These are phyloP conservation scores for Anoncus sp. DNA, from an alignment of 2,888 invertebrate genomes.

Conservation along the genomic window DNA sequence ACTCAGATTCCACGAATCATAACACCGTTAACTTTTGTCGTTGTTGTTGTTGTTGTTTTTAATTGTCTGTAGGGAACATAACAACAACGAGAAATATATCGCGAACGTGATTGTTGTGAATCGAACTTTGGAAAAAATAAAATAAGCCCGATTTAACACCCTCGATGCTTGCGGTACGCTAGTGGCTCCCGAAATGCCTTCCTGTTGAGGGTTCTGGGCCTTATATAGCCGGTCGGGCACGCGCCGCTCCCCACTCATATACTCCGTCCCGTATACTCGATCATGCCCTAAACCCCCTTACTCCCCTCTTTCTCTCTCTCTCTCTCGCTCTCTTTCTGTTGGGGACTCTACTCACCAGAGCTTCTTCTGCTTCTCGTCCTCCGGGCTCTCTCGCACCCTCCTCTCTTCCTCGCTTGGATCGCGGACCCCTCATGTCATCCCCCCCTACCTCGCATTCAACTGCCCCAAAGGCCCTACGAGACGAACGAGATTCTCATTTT, in stretches of 20 bases:
- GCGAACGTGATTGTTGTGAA: conserved; percentile 47
- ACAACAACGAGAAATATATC: conserved; percentile 4
- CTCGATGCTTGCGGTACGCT: conserved; percentile 77
- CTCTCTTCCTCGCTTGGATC: conserved; percentile 61
- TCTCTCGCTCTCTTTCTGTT: conserved; percentile 68
- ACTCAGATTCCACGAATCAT: conserved; percentile 9
- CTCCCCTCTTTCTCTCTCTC: conserved; percentile 71
- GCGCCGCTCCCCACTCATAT: conserved; percentile 87
- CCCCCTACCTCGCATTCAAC: conserved; percentile 75
- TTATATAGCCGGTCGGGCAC: conserved; percentile 85
- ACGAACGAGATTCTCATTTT: conserved; percentile 81
- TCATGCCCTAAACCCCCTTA: conserved; percentile 84
- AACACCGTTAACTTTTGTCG: conserved; percentile 45
- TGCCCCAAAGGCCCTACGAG: conserved; percentile 76
- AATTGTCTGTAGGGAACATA: conserved; percentile 12
- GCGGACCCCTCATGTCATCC: conserved; percentile 66
- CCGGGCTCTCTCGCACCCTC: conserved; percentile 62
- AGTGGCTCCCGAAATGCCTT: conserved; percentile 82
- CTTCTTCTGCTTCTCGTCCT: conserved; percentile 75
- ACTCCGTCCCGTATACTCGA: conserved; percentile 81
- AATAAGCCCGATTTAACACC: conserved; percentile 68
- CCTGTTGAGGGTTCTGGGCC: conserved; percentile 80
- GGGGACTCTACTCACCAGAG: conserved; percentile 72
- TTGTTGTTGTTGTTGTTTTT: conserved; percentile 20
- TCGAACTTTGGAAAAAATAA: conserved; percentile 28